Conservation (phyloP, 1,140 invertebrate genomes). For the Pogonognathellus flavescens region DNA sequence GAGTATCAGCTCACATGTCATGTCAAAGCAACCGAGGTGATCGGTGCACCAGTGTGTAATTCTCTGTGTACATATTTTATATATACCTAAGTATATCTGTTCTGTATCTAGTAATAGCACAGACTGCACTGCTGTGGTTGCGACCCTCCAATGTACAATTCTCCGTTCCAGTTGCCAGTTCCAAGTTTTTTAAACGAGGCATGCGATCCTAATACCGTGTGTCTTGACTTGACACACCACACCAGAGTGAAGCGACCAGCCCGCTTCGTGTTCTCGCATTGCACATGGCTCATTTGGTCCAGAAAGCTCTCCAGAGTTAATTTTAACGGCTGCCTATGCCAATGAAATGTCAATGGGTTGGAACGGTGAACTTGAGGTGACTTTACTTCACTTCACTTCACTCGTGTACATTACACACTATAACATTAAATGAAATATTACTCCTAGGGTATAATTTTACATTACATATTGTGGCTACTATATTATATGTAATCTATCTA, state of each 20-base stretch:
- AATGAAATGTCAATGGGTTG: slow-evolving; percentile 39
- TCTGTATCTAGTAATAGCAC: too few relatives aligned
- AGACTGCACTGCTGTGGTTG: too few relatives aligned
- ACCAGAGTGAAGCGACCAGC: not conserved
- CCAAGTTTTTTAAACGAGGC: slow-evolving; percentile 39
- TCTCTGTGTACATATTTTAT: not conserved
- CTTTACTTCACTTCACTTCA: not conserved
- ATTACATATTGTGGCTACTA: too few relatives aligned
- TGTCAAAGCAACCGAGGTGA: slow-evolving; percentile 27
- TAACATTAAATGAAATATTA: slow-evolving; percentile 35
- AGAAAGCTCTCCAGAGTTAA: slow-evolving; percentile 41
- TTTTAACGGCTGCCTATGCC: slow-evolving; percentile 44
- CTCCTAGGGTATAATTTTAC: too few relatives aligned
- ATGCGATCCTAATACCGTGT: slow-evolving; percentile 11
- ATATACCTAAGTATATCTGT: not conserved
- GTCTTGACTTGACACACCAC: slow-evolving; percentile 11
- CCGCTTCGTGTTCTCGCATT: slow-evolving; percentile 42
- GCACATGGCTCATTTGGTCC: slow-evolving; percentile 55
- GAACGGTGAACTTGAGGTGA: slow-evolving; percentile 37
- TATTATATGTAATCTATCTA: too few relatives aligned
- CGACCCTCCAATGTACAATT: too few relatives aligned
- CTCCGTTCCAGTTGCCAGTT: slow-evolving; percentile 28
- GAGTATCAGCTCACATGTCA: slow-evolving; percentile 43
- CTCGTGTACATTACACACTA: not conserved
- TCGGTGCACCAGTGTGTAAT: not conserved